Evolutionary conservation across 2,797 vertebrate species (phyloP).

Genomic region (Argyrosomus regius): DNA sequence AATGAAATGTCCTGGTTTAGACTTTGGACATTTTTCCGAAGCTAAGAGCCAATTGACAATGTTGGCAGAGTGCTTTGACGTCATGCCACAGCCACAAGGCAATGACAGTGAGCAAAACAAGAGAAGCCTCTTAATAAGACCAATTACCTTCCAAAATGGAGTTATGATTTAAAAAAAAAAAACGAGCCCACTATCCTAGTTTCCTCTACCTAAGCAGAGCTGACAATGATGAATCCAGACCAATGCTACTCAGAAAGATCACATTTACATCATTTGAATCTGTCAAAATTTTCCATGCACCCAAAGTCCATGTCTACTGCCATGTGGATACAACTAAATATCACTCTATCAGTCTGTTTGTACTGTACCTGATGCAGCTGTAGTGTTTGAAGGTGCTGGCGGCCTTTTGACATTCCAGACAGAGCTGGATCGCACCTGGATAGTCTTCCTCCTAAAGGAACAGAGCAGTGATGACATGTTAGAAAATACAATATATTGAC

Average conservation of each 20-base stretch:
- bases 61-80: neutral
- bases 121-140: neutral
- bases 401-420: constrained; percentile 98
- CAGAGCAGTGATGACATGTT: constrained; percentile 8
- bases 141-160: neutral
- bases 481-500: neutral
- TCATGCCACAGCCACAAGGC: neutral
- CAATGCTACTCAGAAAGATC: neutral
- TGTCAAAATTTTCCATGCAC: neutral
- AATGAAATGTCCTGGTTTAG: constrained; percentile 3
- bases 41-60: neutral
- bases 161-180: neutral
- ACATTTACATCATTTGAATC: constrained; percentile 4
- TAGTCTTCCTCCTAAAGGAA: constrained; percentile 96
- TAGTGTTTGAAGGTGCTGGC: constrained; percentile 99
- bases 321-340: constrained; percentile 11
- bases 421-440: constrained; percentile 97
- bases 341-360: constrained; percentile 24
- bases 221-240: constrained; percentile 4
- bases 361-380: constrained; percentile 96
- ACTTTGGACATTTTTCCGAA: neutral
- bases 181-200: neutral
- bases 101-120: constrained; percentile 7
- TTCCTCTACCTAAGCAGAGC: neutral
- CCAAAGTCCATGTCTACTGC: neutral